Base-by-base conservation (phyloP, 2,797 vertebrate species). In the Acanthis flammea region DNA sequence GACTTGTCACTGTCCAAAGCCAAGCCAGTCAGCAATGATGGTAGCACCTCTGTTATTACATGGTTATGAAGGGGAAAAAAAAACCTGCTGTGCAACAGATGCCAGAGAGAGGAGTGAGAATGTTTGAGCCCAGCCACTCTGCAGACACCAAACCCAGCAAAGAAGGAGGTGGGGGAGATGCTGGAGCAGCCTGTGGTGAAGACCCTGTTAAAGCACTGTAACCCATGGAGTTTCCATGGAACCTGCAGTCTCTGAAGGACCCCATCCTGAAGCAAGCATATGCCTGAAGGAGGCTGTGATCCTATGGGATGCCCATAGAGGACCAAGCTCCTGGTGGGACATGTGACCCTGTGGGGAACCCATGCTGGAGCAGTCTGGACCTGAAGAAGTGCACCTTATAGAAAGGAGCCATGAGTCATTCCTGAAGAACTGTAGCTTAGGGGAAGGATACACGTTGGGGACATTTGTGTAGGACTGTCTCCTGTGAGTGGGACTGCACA, bases 1-100 rank as follows among this genome's bases (percentile, higher is more conserved):
- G 45, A 42, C 31, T 18, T 2, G 2, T 15, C 0, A 0, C 23
- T 60, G 31, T 19, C 21, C 47, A 57, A 66, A 42, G 33, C 24
- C 15, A 25, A 78, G 13, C 10, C 14, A 15, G 31, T 33, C 37
- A 66, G 12, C 5, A 31, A 33, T 0, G 0, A 55, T 23, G 12
- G 19, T 19, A 75, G 7, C 4, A 4, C 17, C 6, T 60, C 11
- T 25, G 19, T n/a, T 25, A 44, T 39, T 50, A 44, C 5, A 25
- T 8, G 11, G 10, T 54, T 60, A 50, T 58, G 19, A 82, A 58
- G 7, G 13, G 2, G 3, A 42, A 30, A 17, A 41, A 33, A 42
- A 45, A 25, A 1, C 4, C 31, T 45, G 4, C 16, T 68, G 11
- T 33, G 17, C 30, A 47, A 41, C 16, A 68, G 47, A 42, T 54